phyloP scores from a whole-genome alignment of 2,888 invertebrate species.

The Allophyes oxyacanthae region DNA sequence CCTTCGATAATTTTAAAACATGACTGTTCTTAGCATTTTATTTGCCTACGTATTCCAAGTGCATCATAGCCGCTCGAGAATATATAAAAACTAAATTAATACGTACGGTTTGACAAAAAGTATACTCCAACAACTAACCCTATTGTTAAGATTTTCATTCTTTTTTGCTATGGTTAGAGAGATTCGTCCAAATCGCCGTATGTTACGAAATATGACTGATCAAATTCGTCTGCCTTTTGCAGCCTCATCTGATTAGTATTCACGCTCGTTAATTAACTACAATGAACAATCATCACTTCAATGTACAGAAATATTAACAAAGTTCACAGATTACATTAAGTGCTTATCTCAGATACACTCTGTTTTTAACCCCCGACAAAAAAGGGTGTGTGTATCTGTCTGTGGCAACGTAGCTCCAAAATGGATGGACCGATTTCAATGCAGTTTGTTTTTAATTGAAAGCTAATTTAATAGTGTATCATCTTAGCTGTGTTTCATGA shows the following conservation, averaged over 20 bases:
- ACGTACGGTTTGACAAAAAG: conserved; percentile 29
- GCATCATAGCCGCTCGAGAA: not conserved
- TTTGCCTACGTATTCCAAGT: too few species aligned
- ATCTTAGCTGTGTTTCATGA: too few species aligned
- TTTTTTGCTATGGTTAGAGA: not conserved
- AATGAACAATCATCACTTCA: conserved; percentile 27
- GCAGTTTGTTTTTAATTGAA: too few species aligned
- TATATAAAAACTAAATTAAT: not conserved
- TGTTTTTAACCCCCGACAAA: too few species aligned
- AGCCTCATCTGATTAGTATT: conserved; percentile 14
- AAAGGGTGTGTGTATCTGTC: too few species aligned
- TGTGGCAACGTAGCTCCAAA: too few species aligned
- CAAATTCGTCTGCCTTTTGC: not conserved
- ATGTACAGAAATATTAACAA: not conserved
- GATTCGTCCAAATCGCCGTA: not conserved
- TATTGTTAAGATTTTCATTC: conserved; percentile 34
- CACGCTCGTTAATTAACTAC: conserved; percentile 37
- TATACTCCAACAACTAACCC: conserved; percentile 12
- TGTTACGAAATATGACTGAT: conserved; percentile 12
- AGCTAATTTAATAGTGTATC: too few species aligned
- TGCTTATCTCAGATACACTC: too few species aligned
- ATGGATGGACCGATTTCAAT: too few species aligned
- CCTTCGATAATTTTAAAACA: too few species aligned
- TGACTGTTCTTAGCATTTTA: too few species aligned
- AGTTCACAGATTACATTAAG: not conserved